Percentiles rank a stretch among this genome's conserved stretches.
These are phyloP conservation scores for Helicoverpa zea DNA, from an alignment of 1,140 invertebrate species.

Conservation along the genomic window DNA sequence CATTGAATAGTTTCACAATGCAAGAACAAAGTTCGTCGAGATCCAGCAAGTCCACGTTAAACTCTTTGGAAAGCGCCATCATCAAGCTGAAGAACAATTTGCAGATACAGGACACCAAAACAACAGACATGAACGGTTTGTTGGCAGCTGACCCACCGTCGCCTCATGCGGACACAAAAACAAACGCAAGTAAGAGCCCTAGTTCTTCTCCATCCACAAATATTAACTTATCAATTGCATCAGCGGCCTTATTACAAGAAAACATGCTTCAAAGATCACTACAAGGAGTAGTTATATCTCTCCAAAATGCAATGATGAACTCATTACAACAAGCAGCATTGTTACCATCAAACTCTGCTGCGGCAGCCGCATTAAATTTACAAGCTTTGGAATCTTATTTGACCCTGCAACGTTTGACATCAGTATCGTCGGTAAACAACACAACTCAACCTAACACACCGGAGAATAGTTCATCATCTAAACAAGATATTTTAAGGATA, in stretches of 20 bases:
- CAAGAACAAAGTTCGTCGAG: constrained; percentile 83
- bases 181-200: constrained; percentile 79
- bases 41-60: constrained; percentile 79
- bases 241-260: constrained; percentile 85
- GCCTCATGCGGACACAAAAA: constrained; percentile 73
- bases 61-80: constrained; percentile 84
- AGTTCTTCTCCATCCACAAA: constrained; percentile 83
- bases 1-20: constrained; percentile 69
- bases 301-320: constrained; percentile 92
- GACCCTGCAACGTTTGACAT: constrained; percentile 91
- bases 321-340: constrained; percentile 92
- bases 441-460: constrained; percentile 69
- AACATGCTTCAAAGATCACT: constrained; percentile 89
- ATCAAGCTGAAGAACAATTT: constrained; percentile 86
- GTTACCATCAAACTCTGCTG: constrained; percentile 92
- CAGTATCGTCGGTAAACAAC: constrained; percentile 83
- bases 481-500: constrained; percentile 87
- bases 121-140: constrained; percentile 79
- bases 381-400: constrained; percentile 94
- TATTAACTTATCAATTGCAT: constrained; percentile 84
- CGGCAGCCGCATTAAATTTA: constrained; percentile 92
- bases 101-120: constrained; percentile 84
- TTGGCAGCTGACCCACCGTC: constrained; percentile 75
- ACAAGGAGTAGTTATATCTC: constrained; percentile 91
- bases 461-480: constrained; percentile 74